Base-by-base conservation (phyloP, 2,888 invertebrate genomes). In the Strigamia transsilvanica region DNA sequence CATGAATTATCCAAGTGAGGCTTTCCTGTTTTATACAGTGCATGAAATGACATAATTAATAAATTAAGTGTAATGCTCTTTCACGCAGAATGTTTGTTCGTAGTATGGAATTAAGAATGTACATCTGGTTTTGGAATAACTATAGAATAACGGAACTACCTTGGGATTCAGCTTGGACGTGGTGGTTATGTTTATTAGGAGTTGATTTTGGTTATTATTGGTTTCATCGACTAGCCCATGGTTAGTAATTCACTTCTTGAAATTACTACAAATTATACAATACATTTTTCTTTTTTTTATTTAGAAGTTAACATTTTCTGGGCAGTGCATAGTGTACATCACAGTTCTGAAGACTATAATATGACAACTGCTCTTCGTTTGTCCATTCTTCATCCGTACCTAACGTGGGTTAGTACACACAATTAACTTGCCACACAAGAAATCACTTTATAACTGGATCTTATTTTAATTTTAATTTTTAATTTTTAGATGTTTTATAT, bases 261-360 rank as follows among this genome's bases (percentile, higher is more conserved):
- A 2, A 15, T 34, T 18, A 41, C 10, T 41, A n/a, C 15, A 32
- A 15, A 10, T 12, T 18, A 15, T 41, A 27, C 3, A 27, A 2
- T 23, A 12, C 2, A n/a, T 79, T 13, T 79, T n/a, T 18, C n/a
- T 38, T 38, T 18, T 12, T 78, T 78, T n/a, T 78, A 32, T 79
- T n/a, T 89, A 95, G 96, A 96, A 89, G 89, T 94, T 51, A 94
- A 94, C 86, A 91, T 96, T 85, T 89, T 96, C 73, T 96, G 96
- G 96, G 94, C 94, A 0, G 93, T 94, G 85, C 96, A 96, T 88
- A 95, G 96, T 87, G 95, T 96, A 0, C 96, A 96, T 87, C 96
- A 96, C 86, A 95, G 94, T 84, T 94, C 95, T 1, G 96, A 96
- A 88, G 95, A 95, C 87, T 95, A 94, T 89, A 96, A 95, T 88